Base-by-base conservation (phyloP, 2,113 vertebrate species). In the Sebastes fasciatus region DNA sequence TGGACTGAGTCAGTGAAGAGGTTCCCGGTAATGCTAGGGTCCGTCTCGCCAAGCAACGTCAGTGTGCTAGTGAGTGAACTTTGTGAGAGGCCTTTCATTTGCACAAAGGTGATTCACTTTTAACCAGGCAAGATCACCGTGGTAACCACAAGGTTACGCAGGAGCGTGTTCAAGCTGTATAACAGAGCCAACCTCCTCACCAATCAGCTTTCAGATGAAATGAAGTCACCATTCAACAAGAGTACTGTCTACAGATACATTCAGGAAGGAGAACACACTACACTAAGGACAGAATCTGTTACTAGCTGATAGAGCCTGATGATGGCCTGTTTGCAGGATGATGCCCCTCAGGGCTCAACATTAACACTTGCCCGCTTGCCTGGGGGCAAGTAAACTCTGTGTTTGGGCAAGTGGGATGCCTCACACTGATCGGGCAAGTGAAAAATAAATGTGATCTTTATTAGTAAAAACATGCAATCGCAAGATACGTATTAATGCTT, bases 41-140 rank as follows among this genome's bases (percentile, higher is more conserved):
- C 11, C 12, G 23, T 48, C 67, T 23, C n/a, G 17, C 61, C 43
- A 62, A 72, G 48, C 63, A 72, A 23, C 5, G 63, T 21, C 1
- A 45, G 34, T 11, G 46, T 42, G 49, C 43, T 10, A 57, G 17
- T 11, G 57, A 58, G 51, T n/a, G 21, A 42, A 64, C 34, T 72
- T 26, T 12, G 57, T 16, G 57, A 46, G 21, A 55, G 60, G 61
- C 68, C 34, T 73, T 83, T 83, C 64, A 68, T 61, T 74, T 74
- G 54, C 72, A 26, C 79, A 82, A 61, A 74, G 49, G 54, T 72
- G 54, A 74, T 72, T 82, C 60, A 2, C 60, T 69, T 69, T 75
- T n/a, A 66, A 64, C 65, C 43, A n/a, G 67, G 21, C 13, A 16
- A 60, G 34, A 61, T 73, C 62, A 62, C 78, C 79, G 34, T 58